Conservation (phyloP, 2,113 vertebrate species). For the Varanus komodoensis region DNA sequence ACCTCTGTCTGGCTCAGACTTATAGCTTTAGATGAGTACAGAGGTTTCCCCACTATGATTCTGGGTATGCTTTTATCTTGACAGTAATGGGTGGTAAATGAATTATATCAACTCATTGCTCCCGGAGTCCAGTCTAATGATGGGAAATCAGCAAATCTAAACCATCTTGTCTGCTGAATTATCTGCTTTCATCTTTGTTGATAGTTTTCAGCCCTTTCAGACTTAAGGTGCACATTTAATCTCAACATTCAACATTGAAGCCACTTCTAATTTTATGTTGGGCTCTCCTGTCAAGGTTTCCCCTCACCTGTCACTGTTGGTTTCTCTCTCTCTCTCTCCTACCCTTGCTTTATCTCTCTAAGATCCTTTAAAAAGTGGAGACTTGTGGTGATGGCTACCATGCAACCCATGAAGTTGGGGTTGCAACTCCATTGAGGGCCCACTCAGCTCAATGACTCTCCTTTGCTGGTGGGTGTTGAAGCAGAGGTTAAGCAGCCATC, state of each 20-base stretch:
- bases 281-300: background rate
- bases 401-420: background rate
- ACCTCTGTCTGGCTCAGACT: background rate
- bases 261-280: background rate
- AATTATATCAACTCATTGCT: background rate
- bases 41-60: background rate
- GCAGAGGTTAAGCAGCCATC: background rate
- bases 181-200: background rate
- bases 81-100: background rate
- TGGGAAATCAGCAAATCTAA: background rate
- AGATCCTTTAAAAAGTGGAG: background rate
- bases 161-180: background rate
- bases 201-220: background rate
- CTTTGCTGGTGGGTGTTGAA: background rate
- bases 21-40: background rate
- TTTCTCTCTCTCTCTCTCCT: background rate
- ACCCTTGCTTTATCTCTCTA: background rate
- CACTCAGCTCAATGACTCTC: background rate
- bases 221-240: background rate
- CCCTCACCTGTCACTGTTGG: background rate
- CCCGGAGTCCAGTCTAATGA: background rate
- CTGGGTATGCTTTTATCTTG: background rate
- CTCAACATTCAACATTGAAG: background rate
- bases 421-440: background rate
- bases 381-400: background rate